Evolutionary conservation across 1,140 invertebrate genomes (phyloP).

Genomic region (Portunus trituberculatus): DNA sequence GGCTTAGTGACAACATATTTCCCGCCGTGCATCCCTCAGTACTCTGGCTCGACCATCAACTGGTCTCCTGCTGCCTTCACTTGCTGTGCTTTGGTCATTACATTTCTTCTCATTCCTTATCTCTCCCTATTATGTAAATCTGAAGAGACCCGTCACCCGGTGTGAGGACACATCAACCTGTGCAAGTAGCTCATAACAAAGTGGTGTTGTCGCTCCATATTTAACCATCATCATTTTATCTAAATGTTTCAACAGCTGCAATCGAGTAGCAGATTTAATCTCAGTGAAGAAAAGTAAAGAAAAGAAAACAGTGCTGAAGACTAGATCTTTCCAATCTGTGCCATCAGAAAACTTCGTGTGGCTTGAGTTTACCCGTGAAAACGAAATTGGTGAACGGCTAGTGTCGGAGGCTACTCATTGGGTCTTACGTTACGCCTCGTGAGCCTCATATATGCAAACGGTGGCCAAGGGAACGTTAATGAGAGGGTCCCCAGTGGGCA

Average conservation of each 20-base stretch:
- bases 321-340: no score
- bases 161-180: no score
- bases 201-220: not conserved
- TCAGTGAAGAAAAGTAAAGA: not conserved
- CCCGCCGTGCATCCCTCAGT: not conserved
- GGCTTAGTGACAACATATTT: not conserved
- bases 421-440: constrained; percentile 18
- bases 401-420: not conserved
- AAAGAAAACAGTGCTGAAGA: not conserved
- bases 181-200: not conserved
- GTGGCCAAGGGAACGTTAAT: not conserved
- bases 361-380: not conserved
- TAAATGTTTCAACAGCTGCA: not conserved
- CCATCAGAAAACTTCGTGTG: not conserved
- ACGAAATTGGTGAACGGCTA: not conserved
- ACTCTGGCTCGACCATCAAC: not conserved
- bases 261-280: not conserved
- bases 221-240: not conserved
- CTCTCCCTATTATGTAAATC: not conserved
- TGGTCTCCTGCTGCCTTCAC: not conserved
- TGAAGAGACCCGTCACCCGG: no score
- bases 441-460: constrained; percentile 19
- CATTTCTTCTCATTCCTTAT: not conserved
- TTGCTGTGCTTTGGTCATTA: not conserved
- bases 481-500: not conserved